These are phyloP conservation scores for Deilephila porcellus DNA, from an alignment of 2,888 invertebrate genomes.

Conservation along the genomic window DNA sequence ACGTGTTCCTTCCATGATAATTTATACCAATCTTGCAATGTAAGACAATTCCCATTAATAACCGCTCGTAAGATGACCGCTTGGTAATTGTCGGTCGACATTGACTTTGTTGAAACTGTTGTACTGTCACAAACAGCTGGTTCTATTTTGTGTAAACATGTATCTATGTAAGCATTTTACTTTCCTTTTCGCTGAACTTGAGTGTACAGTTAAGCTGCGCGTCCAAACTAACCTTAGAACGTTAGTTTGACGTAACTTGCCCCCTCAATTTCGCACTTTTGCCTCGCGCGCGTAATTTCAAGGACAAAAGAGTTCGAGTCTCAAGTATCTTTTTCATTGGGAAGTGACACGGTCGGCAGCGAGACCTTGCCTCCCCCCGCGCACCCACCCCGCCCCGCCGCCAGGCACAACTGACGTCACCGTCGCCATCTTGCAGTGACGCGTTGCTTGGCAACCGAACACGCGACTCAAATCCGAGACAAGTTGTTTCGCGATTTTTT, in stretches of 20 bases:
- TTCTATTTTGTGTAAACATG: conserved; percentile 27
- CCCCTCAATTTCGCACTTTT: conserved; percentile 47
- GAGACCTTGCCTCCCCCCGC: conserved; percentile 72
- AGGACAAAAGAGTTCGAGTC: conserved; percentile 72
- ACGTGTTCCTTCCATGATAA: conserved; percentile 6
- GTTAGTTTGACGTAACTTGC: conserved; percentile 36
- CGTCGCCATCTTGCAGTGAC: conserved; percentile 80
- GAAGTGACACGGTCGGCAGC: conserved; percentile 77
- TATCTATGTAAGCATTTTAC: conserved; percentile 42
- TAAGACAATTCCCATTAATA: conserved; percentile 31
- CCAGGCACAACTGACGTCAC: conserved; percentile 74
- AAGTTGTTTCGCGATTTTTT: conserved; percentile 18
- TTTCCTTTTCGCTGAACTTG: conserved; percentile 78
- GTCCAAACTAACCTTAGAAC: conserved; percentile 34
- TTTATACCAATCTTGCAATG: conserved; percentile 33
- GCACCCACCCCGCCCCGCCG: conserved; percentile 51
- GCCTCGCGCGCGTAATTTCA: conserved; percentile 66
- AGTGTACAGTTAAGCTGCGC: conserved; percentile 58
- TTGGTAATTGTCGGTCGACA: conserved; percentile 43
- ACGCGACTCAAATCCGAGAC: conserved; percentile 55
- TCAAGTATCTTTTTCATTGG: conserved; percentile 77
- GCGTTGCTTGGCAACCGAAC: conserved; percentile 79
- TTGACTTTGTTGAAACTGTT: conserved; percentile 58
- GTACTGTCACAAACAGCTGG: conserved; percentile 33
- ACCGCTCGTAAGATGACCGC: conserved; percentile 24